phyloP scores from a whole-genome alignment of 2,797 vertebrate species.

The Amazona ochrocephala region DNA sequence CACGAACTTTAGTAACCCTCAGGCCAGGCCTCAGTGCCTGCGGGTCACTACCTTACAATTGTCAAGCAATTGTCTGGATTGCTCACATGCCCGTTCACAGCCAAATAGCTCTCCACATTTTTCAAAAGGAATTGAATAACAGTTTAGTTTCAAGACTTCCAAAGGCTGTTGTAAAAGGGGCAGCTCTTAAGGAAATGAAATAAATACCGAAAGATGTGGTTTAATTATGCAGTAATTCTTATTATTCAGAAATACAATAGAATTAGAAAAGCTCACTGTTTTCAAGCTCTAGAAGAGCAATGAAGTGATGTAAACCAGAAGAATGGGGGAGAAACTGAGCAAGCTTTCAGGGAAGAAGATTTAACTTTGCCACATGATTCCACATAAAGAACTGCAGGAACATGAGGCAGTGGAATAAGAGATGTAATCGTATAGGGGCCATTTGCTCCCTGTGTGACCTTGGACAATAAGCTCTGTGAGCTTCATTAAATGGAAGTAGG shows the following conservation, averaged over 20 bases:
- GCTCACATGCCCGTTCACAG: no score
- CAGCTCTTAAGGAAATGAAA: not conserved
- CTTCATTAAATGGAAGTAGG: not conserved
- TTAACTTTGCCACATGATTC: not conserved
- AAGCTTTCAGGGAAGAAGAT: constrained; percentile 18
- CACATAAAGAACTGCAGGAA: not conserved
- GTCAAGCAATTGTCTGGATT: no score
- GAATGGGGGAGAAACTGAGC: not conserved
- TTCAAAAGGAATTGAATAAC: constrained; percentile 13
- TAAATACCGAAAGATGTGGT: not conserved
- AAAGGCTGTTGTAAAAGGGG: not conserved
- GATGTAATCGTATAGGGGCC: not conserved
- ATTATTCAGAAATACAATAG: constrained; percentile 28
- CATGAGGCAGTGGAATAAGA: not conserved
- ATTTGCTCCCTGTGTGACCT: not conserved
- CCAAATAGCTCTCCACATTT: no score
- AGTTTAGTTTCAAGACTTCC: not conserved
- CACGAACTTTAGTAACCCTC: no score
- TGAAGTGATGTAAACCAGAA: constrained; percentile 8
- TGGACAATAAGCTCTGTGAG: not conserved
- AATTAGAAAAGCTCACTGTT: not conserved
- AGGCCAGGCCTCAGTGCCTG: no score
- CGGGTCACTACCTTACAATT: no score
- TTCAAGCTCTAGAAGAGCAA: not conserved
- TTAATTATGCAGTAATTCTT: not conserved